A percentile compares a stretch with the other conserved stretches of the same genome.
Evolutionary conservation across 2,113 vertebrate genomes (phyloP).

Genomic region (Apodemus speciosus): DNA sequence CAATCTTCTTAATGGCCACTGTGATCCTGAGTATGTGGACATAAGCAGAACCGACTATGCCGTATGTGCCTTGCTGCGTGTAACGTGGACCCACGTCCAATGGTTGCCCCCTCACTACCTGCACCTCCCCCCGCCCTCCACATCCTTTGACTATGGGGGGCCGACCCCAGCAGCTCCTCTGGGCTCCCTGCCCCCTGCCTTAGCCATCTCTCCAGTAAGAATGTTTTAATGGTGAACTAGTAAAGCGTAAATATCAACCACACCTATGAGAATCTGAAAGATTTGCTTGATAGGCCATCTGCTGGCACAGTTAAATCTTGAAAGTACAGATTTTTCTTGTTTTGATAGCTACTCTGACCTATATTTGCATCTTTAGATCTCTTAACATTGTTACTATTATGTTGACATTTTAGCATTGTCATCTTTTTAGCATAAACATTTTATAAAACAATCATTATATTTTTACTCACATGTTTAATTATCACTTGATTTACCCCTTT

Average conservation of each 20-base stretch:
- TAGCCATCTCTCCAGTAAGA: background rate
- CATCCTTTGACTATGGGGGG: too few relatives aligned
- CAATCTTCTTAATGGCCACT: constrained; percentile 95
- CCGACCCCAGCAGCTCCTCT: too few relatives aligned
- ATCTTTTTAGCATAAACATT: constrained; percentile 31
- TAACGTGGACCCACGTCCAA: too few relatives aligned
- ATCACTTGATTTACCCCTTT: constrained; percentile 23
- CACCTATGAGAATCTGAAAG: background rate
- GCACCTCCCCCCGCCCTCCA: too few relatives aligned
- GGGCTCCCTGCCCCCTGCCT: too few relatives aligned
- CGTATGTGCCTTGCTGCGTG: too few relatives aligned
- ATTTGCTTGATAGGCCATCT: constrained; percentile 7
- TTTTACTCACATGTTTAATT: constrained; percentile 16
- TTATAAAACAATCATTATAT: background rate
- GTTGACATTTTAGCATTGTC: constrained; percentile 40
- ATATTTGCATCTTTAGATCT: constrained; percentile 22
- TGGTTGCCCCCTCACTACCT: too few relatives aligned
- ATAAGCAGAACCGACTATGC: constrained; percentile 86
- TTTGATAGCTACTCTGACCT: constrained; percentile 34
- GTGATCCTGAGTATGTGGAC: constrained; percentile 88
- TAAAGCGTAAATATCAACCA: constrained; percentile 57
- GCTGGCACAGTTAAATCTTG: constrained; percentile 28
- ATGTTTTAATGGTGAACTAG: background rate
- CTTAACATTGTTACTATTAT: constrained; percentile 28
- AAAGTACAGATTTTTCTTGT: constrained; percentile 1